phyloP scores from a whole-genome alignment of 1,140 invertebrate species.

The Solen grandis region DNA sequence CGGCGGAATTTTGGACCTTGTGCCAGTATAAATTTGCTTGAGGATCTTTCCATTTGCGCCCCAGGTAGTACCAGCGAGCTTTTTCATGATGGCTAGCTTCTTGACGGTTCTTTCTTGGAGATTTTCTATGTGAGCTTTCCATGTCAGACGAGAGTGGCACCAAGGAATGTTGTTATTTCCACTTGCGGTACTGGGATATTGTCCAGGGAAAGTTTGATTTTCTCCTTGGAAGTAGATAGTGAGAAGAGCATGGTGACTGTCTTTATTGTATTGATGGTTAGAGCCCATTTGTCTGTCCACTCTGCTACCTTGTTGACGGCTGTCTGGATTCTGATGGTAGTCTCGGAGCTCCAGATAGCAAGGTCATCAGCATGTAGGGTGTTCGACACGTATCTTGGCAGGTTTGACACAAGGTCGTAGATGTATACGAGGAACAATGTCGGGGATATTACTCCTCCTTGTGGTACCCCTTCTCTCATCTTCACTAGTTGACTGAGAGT shows the following conservation, averaged over 20 bases:
- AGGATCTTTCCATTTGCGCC: constrained; percentile 25
- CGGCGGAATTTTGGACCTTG: constrained; percentile 30
- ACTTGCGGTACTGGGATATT: background rate
- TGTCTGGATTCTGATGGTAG: constrained; percentile 24
- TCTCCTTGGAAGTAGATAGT: constrained; percentile 24
- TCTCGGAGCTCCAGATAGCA: constrained; percentile 7
- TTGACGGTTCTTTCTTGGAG: constrained; percentile 17
- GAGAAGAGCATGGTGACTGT: constrained; percentile 42
- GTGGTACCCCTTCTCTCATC: constrained; percentile 3
- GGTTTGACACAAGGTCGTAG: background rate
- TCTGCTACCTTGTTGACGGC: constrained; percentile 25
- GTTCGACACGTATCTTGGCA: constrained; percentile 9
- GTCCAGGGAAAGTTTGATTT: constrained; percentile 20
- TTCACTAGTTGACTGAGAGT: background rate
- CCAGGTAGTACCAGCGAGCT: constrained; percentile 44
- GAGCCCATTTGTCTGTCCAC: constrained; percentile 41
- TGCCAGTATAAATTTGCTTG: constrained; percentile 18
- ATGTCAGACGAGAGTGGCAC: constrained; percentile 29
- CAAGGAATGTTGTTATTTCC: constrained; percentile 35
- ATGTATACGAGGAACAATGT: constrained; percentile 29
- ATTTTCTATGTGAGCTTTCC: constrained; percentile 31
- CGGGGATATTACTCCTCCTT: background rate
- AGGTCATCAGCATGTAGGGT: constrained; percentile 34
- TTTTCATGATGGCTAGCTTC: constrained; percentile 22
- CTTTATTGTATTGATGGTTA: constrained; percentile 19